These are phyloP conservation scores for Caenorhabditis latens DNA, from an alignment of 1,140 invertebrate species.

Conservation along the genomic window DNA sequence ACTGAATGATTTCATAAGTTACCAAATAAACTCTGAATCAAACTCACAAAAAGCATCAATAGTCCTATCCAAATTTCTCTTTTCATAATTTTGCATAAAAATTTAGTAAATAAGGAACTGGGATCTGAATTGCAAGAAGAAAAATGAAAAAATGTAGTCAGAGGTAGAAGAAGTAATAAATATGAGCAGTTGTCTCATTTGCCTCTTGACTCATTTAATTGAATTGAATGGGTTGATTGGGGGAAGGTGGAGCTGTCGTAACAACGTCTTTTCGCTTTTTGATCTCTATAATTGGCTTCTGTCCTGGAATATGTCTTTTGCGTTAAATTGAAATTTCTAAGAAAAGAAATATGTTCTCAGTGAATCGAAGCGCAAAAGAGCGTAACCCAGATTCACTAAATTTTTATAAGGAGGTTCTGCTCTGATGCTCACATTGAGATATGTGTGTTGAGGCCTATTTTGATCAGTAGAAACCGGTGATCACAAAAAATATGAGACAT, in stretches of 20 bases:
- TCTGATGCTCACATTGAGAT: too few relatives aligned
- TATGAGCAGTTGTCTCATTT: slow-evolving; percentile 5
- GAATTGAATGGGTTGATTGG: not conserved
- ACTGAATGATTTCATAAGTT: not conserved
- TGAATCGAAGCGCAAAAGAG: too few relatives aligned
- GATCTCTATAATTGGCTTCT: slow-evolving; percentile 4
- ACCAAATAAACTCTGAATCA: not conserved
- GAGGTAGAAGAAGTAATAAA: not conserved
- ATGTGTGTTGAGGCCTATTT: too few relatives aligned
- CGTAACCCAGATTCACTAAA: too few relatives aligned
- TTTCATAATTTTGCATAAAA: not conserved
- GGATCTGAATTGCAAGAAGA: not conserved
- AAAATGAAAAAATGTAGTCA: not conserved
- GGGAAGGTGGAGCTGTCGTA: not conserved
- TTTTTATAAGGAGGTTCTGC: too few relatives aligned
- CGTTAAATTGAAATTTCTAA: not conserved
- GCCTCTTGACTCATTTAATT: slow-evolving; percentile 5
- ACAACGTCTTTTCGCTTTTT: not conserved
- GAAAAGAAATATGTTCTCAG: not conserved
- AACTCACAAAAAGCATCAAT: slow-evolving; percentile 13
- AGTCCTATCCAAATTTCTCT: not conserved
- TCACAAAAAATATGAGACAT: too few relatives aligned
- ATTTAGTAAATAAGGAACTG: not conserved
- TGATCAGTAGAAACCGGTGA: too few relatives aligned
- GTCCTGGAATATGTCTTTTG: not conserved